Conservation (phyloP, 1,140 invertebrate species). For the Achroia grisella region DNA sequence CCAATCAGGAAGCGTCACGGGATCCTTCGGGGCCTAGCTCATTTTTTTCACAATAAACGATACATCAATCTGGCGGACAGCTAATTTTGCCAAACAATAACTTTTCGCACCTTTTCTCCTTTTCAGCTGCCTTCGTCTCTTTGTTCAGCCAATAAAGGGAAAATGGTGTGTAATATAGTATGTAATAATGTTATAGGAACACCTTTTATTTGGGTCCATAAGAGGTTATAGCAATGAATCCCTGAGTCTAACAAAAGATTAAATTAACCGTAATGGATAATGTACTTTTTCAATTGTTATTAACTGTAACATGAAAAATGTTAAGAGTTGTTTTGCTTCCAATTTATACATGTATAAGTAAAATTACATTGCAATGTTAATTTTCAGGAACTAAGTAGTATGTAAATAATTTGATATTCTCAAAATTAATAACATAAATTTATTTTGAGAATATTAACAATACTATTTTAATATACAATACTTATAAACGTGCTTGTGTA, state of each 20-base stretch:
- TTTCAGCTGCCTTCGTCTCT: constrained; percentile 12
- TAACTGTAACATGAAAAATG: no score
- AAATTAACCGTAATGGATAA: no score
- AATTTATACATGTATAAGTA: no score
- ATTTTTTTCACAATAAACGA: constrained; percentile 23
- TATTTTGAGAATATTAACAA: no score
- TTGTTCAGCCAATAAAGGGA: constrained; percentile 16
- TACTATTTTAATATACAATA: no score
- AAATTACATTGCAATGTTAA: no score
- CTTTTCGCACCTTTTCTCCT: constrained; percentile 27
- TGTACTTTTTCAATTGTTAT: no score
- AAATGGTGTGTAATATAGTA: constrained; percentile 18
- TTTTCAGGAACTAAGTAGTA: no score
- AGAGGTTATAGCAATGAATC: not conserved
- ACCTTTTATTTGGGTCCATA: not conserved
- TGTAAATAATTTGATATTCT: no score
- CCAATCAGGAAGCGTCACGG: constrained; percentile 3
- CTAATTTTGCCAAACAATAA: constrained; percentile 45
- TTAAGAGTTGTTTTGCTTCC: no score
- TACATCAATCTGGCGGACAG: constrained; percentile 44
- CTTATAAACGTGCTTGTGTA: no score
- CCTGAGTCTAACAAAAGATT: not conserved
- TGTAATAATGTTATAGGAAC: constrained; percentile 4
- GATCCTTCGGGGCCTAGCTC: constrained; percentile 1
- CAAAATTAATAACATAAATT: no score